Evolutionary conservation across 2,113 vertebrate genomes (phyloP).

Genomic region (Hippopotamus amphibius): DNA sequence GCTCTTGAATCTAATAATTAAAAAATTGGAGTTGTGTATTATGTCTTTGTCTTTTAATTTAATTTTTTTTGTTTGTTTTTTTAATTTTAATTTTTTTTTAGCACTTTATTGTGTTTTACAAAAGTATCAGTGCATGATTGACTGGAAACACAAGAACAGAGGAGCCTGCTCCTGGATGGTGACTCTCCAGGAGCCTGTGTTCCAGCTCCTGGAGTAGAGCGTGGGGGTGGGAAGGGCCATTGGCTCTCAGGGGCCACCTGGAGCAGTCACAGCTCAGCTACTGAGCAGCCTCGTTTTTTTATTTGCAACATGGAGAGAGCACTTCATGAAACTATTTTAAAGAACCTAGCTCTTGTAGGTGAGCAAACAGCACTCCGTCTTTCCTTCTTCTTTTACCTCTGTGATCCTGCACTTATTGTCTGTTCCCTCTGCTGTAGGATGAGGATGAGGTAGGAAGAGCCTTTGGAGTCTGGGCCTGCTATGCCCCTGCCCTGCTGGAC

Average conservation of each 20-base stretch:
- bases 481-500: background rate
- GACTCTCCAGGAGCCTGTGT: background rate
- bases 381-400: background rate
- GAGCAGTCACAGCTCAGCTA: accelerated
- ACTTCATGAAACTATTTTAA: background rate
- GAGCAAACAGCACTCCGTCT: accelerated
- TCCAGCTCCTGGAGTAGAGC: accelerated
- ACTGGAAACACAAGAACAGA: background rate
- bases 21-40: background rate
- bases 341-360: background rate
- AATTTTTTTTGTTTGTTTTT: background rate
- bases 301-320: background rate
- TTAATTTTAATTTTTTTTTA: background rate
- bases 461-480: background rate
- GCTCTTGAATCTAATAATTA: background rate
- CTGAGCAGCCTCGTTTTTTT: background rate
- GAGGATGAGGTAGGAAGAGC: background rate
- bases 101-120: background rate
- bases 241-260: background rate
- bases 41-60: background rate
- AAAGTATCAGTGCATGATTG: background rate
- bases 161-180: background rate
- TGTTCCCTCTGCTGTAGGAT: background rate
- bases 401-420: background rate
- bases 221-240: background rate